Conservation (phyloP, 23 tunicate species). For the Clavelina lepadiformis region DNA sequence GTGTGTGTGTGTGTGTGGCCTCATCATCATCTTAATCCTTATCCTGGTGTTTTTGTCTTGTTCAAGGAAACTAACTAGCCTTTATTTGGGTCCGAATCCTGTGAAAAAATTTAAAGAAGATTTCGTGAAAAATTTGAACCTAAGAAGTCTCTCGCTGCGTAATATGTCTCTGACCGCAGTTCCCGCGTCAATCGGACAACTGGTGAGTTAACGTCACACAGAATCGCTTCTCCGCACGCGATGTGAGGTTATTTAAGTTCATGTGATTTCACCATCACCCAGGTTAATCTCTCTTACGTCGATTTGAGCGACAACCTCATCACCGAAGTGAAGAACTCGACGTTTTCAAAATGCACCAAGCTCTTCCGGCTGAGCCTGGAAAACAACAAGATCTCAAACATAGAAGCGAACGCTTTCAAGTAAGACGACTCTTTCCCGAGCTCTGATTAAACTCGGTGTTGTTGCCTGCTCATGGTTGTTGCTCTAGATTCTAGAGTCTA, state of each 20-base stretch:
- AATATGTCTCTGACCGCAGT: conserved; percentile 48
- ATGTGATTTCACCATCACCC: too few relatives aligned
- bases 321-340: conserved; percentile 27
- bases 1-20: too few relatives aligned
- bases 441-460: too few relatives aligned
- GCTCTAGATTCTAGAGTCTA: too few relatives aligned
- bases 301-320: conserved; percentile 75
- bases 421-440: conserved; percentile 24
- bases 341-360: conserved; percentile 19
- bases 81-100: conserved; percentile 76
- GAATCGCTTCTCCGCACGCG: neutral
- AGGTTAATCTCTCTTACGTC: conserved; percentile 37
- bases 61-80: conserved; percentile 32
- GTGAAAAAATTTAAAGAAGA: conserved; percentile 33
- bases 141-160: conserved; percentile 32
- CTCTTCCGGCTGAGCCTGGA: conserved; percentile 31
- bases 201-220: conserved; percentile 9
- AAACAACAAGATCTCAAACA: conserved; percentile 35
- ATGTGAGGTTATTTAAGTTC: neutral
- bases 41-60: neutral
- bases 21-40: neutral
- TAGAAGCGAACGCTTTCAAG: conserved; percentile 77
- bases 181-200: conserved; percentile 9
- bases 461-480: too few relatives aligned
- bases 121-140: conserved; percentile 33